phyloP scores from a whole-genome alignment of 2,113 vertebrate genomes.

The Astur gentilis region DNA sequence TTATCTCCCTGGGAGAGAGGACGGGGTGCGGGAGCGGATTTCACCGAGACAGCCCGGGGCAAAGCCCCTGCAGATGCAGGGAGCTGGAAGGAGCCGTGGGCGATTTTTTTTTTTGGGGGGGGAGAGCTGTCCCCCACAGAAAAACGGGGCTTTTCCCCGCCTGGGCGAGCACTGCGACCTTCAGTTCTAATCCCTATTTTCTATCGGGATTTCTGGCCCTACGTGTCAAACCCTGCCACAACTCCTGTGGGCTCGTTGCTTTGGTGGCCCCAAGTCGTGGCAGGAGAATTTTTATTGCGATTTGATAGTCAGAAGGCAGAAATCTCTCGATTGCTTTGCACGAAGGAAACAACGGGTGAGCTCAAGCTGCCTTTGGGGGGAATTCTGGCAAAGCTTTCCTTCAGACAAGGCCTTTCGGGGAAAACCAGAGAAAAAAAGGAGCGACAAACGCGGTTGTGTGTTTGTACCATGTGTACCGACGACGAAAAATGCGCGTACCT shows the following conservation, averaged over 20 bases:
- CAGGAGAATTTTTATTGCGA: not conserved
- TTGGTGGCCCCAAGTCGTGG: not conserved
- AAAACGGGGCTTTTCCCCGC: fast-evolving
- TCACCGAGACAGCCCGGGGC: not conserved
- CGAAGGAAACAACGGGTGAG: not conserved
- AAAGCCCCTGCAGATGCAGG: not conserved
- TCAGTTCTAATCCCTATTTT: not conserved
- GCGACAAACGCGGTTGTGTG: fast-evolving
- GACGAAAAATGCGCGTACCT: fast-evolving
- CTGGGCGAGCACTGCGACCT: not conserved
- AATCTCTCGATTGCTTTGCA: not conserved
- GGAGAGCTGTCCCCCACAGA: too few species aligned
- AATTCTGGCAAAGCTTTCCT: not conserved
- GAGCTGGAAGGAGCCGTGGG: not conserved
- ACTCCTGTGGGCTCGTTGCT: not conserved
- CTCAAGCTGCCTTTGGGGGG: not conserved
- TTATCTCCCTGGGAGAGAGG: not conserved
- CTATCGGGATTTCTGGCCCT: not conserved
- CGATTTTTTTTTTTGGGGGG: fast-evolving
- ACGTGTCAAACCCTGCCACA: fast-evolving
- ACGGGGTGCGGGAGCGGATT: not conserved
- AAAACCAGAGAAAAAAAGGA: not conserved
- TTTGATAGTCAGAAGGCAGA: not conserved
- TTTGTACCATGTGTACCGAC: not conserved
- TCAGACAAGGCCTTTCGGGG: not conserved